Base-by-base conservation (phyloP, 1,140 invertebrate species). In the Euwallacea fornicatus region DNA sequence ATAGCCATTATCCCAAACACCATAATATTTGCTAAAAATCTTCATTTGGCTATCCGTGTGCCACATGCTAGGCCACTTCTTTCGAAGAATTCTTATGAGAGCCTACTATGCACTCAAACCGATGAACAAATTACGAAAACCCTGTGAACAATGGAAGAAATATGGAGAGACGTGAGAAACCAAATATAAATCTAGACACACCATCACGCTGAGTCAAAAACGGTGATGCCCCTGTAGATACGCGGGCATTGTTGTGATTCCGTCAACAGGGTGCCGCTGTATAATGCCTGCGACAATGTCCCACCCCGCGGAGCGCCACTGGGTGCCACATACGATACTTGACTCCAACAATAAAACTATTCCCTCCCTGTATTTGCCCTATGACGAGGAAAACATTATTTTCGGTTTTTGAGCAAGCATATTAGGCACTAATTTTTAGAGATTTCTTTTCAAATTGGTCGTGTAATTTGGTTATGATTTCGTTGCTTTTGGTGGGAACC, bases 271-370 rank as follows among this genome's bases (percentile, higher is more conserved):
- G 66, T 65, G 69, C 47, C 69, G 16, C 33, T 66, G 66, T 74
- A 69, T 71, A 74, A 74, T 74, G 69, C 59, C 61, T 60, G 66
- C 69, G 69, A 74, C 73, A 74, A 74, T 71, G 46, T 16, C 15
- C 47, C 42, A 68, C 56, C 69, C 64, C 60, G 47, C 44, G 60
- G 60, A 16, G 59, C 56, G 46, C 44, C 58, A n/a, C 59, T 33
- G 66, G 73, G 69, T 65, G 56, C 21, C 73, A 68, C 73, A 72
- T 72, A 68, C 69, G 69, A 74, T 74, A 74, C 73, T 74, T 74
- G 73, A 74, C 73, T 71, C 59, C 61, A 11, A 74, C 65, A 74
- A 74, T 71, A 62, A 54, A 68, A 65, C 42, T 10, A 53, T 64
- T 58, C 21, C 62, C 61, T 58, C 61, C 69, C 69, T 11, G 47